phyloP scores from a whole-genome alignment of 1,140 invertebrate species.

The Macrocentrus cingulum region DNA sequence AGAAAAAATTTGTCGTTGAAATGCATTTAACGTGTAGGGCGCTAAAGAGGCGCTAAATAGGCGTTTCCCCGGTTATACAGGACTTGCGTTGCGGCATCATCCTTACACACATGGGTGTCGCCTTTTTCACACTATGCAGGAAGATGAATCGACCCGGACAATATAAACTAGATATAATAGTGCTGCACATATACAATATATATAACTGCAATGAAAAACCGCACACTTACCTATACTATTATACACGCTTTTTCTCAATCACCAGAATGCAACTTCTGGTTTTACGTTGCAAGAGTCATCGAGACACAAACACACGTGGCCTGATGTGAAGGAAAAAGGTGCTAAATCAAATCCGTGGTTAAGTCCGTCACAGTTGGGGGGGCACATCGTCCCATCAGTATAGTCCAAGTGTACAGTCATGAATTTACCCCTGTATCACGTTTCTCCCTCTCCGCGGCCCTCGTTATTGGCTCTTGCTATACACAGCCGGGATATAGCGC shows the following conservation, averaged over 20 bases:
- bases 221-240: no score
- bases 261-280: not conserved
- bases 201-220: no score
- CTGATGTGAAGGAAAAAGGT: not conserved
- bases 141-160: not conserved
- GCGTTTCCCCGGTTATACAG: slow-evolving; percentile 21
- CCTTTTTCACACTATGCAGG: not conserved
- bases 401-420: no score
- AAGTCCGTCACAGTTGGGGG: not conserved
- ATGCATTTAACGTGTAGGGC: slow-evolving; percentile 19
- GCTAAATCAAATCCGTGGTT: slow-evolving; percentile 4
- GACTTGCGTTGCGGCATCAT: slow-evolving; percentile 19
- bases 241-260: no score
- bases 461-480: not conserved
- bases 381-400: not conserved
- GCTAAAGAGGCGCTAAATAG: slow-evolving; percentile 22
- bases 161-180: no score
- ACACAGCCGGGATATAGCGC: not conserved
- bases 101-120: slow-evolving; percentile 1
- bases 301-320: slow-evolving; percentile 11
- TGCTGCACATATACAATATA: no score
- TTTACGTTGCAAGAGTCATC: not conserved
- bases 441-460: not conserved
- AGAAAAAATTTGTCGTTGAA: slow-evolving; percentile 22
- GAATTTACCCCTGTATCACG: no score